phyloP scores from a whole-genome alignment of 2,888 invertebrate genomes.

The Baronia brevicornis region DNA sequence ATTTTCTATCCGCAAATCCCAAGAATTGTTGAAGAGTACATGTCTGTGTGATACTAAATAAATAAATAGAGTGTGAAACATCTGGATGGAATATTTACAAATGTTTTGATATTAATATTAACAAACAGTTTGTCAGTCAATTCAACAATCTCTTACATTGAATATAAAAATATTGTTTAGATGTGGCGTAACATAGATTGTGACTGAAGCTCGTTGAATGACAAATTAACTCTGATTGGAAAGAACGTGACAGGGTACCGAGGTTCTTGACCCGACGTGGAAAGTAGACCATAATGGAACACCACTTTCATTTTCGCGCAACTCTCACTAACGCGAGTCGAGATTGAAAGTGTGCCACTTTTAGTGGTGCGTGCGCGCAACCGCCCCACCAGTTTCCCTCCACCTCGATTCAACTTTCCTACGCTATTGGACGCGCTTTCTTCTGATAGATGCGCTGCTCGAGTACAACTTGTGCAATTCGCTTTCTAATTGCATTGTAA shows the following conservation, averaged over 20 bases:
- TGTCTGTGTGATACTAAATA: too few relatives aligned
- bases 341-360: slow-evolving; percentile 75
- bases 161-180: slow-evolving; percentile 9
- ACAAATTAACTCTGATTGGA: slow-evolving; percentile 46
- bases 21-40: too few relatives aligned
- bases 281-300: slow-evolving; percentile 73
- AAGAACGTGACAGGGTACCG: slow-evolving; percentile 39
- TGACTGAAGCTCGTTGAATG: slow-evolving; percentile 28
- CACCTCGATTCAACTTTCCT: slow-evolving; percentile 57
- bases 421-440: slow-evolving; percentile 62
- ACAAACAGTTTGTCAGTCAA: background rate
- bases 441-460: slow-evolving; percentile 42
- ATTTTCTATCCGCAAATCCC: too few relatives aligned
- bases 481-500: slow-evolving; percentile 74
- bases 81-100: slow-evolving; percentile 2
- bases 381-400: slow-evolving; percentile 28
- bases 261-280: slow-evolving; percentile 67
- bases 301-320: slow-evolving; percentile 79
- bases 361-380: slow-evolving; percentile 64
- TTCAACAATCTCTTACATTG: slow-evolving; percentile 15
- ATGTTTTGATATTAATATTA: slow-evolving; percentile 1
- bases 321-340: slow-evolving; percentile 69
- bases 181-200: slow-evolving; percentile 11
- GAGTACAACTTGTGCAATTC: slow-evolving; percentile 62
- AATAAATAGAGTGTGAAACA: too few relatives aligned